Evolutionary conservation across 2,797 vertebrate genomes (phyloP).

Genomic region (Betta splendens): DNA sequence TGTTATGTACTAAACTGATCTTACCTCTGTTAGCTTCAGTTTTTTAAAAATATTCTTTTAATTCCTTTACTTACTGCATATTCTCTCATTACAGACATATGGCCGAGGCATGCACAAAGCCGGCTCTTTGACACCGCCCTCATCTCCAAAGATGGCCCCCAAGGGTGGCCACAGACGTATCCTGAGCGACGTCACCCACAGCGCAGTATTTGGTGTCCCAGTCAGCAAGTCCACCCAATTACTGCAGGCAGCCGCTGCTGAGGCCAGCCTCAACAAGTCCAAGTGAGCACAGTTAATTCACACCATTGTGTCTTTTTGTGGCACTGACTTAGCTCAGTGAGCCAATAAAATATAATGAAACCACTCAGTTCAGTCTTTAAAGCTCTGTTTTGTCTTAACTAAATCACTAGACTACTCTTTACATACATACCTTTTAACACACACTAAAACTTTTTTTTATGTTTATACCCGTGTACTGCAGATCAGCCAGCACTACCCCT

Average conservation of each 20-base stretch:
- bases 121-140: conserved; percentile 93
- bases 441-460: conserved; percentile 14
- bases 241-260: conserved; percentile 94
- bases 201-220: conserved; percentile 94
- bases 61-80: too few species aligned
- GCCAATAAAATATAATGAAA: conserved; percentile 53
- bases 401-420: conserved; percentile 26
- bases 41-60: too few species aligned
- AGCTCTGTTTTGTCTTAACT: conserved; percentile 43
- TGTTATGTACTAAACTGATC: neutral
- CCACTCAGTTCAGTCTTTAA: conserved; percentile 57
- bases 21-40: neutral
- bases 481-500: conserved; percentile 97
- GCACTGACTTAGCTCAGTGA: conserved; percentile 26
- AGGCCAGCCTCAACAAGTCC: conserved; percentile 97
- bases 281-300: conserved; percentile 83
- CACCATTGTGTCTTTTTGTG: conserved; percentile 62
- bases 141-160: conserved; percentile 92
- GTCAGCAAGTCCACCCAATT: conserved; percentile 98
- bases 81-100: conserved; percentile 30
- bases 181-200: conserved; percentile 97
- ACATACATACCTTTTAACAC: neutral
- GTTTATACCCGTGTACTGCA: conserved; percentile 60
- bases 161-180: conserved; percentile 94
- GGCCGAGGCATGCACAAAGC: conserved; percentile 81